phyloP scores from a whole-genome alignment of 2,888 invertebrate species.

The Quadroppia sp. region DNA sequence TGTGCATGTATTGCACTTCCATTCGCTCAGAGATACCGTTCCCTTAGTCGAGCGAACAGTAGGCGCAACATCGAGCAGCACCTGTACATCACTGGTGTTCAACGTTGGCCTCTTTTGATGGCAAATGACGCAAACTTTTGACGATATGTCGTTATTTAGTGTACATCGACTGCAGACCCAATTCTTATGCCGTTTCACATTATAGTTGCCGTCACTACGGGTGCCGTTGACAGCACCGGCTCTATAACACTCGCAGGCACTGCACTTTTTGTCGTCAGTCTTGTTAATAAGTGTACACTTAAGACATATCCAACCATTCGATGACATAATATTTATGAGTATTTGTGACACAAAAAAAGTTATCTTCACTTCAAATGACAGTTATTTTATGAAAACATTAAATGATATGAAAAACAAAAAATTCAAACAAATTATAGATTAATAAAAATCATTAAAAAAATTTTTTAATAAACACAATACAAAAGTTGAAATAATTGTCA shows the following conservation, averaged over 20 bases:
- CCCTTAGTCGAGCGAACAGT: too few species aligned
- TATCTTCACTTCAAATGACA: too few species aligned
- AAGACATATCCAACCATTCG: slow-evolving; percentile 68
- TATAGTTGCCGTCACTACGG: slow-evolving; percentile 62
- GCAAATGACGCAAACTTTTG: slow-evolving; percentile 50
- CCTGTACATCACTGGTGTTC: not conserved
- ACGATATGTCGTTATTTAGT: slow-evolving; percentile 53
- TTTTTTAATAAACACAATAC: too few species aligned
- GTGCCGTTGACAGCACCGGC: slow-evolving; percentile 68
- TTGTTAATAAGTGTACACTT: slow-evolving; percentile 83
- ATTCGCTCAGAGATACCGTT: slow-evolving; percentile 47
- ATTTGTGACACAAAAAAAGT: too few species aligned
- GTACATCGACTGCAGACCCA: slow-evolving; percentile 79
- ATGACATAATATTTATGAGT: slow-evolving; percentile 3
- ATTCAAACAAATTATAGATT: too few species aligned
- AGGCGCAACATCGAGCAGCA: not conserved
- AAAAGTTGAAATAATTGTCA: too few species aligned
- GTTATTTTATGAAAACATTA: too few species aligned
- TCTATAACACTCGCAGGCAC: slow-evolving; percentile 80
- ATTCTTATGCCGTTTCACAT: slow-evolving; percentile 59
- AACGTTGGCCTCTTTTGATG: slow-evolving; percentile 26
- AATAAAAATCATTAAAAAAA: too few species aligned
- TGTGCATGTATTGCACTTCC: slow-evolving; percentile 52
- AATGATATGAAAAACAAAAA: too few species aligned
- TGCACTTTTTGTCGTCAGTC: slow-evolving; percentile 66